These are phyloP conservation scores for Bryconaethiops microstoma DNA, from an alignment of 2,797 vertebrate genomes.

Conservation along the genomic window DNA sequence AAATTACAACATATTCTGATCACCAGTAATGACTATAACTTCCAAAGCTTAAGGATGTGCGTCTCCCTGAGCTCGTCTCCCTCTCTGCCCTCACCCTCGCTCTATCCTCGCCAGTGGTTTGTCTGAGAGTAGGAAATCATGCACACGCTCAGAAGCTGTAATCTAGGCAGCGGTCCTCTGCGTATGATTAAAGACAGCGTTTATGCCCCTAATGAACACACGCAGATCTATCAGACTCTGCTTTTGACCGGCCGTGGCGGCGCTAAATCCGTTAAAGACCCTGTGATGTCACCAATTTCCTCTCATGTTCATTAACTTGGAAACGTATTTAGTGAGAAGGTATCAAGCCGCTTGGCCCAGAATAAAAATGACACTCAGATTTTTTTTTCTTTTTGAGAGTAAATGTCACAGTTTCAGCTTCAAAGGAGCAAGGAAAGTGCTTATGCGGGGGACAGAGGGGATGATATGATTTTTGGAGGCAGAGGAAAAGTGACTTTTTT, in stretches of 20 bases:
- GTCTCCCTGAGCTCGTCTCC: background rate
- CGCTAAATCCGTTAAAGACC: constrained; percentile 6
- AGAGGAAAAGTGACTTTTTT: constrained; percentile 30
- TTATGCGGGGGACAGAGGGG: constrained; percentile 63
- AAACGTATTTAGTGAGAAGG: background rate
- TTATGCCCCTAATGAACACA: constrained; percentile 27
- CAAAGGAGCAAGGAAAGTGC: constrained; percentile 1
- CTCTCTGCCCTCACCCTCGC: background rate
- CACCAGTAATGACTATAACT: background rate
- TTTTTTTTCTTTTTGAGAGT: background rate
- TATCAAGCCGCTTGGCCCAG: constrained; percentile 6
- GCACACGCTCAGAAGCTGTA: constrained; percentile 15
- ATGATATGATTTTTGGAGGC: constrained; percentile 66
- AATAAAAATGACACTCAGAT: background rate
- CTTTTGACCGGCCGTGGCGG: background rate
- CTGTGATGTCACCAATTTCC: background rate
- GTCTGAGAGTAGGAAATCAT: constrained; percentile 8
- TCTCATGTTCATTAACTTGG: background rate
- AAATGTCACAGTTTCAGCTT: background rate
- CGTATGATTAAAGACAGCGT: constrained; percentile 18
- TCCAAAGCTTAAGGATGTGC: background rate
- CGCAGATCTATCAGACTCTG: background rate
- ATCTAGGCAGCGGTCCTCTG: constrained; percentile 16
- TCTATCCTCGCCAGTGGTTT: background rate
- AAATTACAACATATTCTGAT: too few relatives aligned